Percentiles rank a stretch among this genome's conserved stretches.
Conservation (phyloP, 2,888 invertebrate genomes). For the Harpalus rufipes region DNA sequence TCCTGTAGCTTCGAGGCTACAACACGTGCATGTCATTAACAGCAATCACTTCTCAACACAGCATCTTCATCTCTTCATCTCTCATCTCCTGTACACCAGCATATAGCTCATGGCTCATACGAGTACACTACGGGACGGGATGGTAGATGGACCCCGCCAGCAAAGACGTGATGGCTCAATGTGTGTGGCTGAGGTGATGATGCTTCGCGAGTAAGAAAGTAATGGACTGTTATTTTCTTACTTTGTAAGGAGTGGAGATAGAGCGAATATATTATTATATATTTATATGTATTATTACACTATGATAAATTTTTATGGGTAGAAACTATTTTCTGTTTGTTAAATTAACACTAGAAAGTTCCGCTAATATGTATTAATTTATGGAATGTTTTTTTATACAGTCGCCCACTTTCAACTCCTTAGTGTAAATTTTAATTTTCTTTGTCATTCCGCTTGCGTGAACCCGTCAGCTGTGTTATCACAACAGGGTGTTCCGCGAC, state of each 20-base stretch:
- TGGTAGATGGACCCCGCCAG: conserved; percentile 10
- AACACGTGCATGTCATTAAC: conserved; percentile 45
- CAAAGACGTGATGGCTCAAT: conserved; percentile 25
- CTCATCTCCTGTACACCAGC: not conserved
- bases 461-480: too few relatives aligned
- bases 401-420: too few relatives aligned
- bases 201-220: not conserved
- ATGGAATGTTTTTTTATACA: too few relatives aligned
- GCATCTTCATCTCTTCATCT: not conserved
- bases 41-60: conserved; percentile 5
- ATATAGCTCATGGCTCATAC: not conserved
- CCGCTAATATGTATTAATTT: too few relatives aligned
- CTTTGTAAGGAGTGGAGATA: not conserved
- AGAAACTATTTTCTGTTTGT: too few relatives aligned
- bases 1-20: not conserved
- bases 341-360: too few relatives aligned
- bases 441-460: too few relatives aligned
- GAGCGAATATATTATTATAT: too few relatives aligned
- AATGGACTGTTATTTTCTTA: not conserved
- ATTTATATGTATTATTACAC: too few relatives aligned
- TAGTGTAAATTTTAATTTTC: too few relatives aligned
- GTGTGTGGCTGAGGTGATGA: conserved; percentile 34
- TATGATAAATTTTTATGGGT: too few relatives aligned
- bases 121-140: not conserved
- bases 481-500: too few relatives aligned